These are phyloP conservation scores for Cybosia mesomella DNA, from an alignment of 2,888 invertebrate species.

Conservation along the genomic window DNA sequence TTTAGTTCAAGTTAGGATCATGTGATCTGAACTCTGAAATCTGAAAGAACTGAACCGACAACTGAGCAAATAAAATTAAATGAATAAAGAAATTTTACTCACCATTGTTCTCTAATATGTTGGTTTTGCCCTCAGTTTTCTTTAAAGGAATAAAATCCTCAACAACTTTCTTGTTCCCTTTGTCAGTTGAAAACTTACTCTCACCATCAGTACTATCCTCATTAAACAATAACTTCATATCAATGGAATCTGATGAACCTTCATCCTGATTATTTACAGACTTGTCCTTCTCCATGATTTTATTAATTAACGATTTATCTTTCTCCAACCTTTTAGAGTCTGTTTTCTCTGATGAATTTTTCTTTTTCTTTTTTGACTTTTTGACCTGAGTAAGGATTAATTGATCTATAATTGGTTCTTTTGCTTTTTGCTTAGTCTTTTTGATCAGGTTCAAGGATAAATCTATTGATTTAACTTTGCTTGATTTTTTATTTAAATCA, in stretches of 20 bases:
- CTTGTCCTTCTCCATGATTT: conserved; percentile 24
- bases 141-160: conserved; percentile 70
- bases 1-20: too few relatives aligned
- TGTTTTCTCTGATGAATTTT: conserved; percentile 23
- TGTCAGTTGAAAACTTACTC: conserved; percentile 23
- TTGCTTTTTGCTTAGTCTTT: conserved; percentile 61
- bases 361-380: conserved; percentile 51
- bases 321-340: conserved; percentile 28
- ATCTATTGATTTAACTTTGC: conserved; percentile 60
- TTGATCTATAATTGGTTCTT: conserved; percentile 69
- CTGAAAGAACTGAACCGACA: too few relatives aligned
- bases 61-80: background rate
- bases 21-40: too few relatives aligned
- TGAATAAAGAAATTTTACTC: conserved; percentile 34
- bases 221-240: conserved; percentile 74
- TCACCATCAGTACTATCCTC: conserved; percentile 74
- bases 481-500: conserved; percentile 63
- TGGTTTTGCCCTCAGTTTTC: conserved; percentile 66
- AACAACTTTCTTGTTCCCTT: conserved; percentile 25
- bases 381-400: conserved; percentile 74
- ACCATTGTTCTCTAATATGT: conserved; percentile 62
- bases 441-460: conserved; percentile 70
- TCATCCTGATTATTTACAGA: conserved; percentile 44
- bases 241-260: conserved; percentile 71
- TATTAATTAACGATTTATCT: conserved; percentile 32